Percentiles rank a stretch among this genome's conserved stretches.
Evolutionary conservation across 2,888 invertebrate species (phyloP).

Genomic region (Hirtodrosophila confusa): DNA sequence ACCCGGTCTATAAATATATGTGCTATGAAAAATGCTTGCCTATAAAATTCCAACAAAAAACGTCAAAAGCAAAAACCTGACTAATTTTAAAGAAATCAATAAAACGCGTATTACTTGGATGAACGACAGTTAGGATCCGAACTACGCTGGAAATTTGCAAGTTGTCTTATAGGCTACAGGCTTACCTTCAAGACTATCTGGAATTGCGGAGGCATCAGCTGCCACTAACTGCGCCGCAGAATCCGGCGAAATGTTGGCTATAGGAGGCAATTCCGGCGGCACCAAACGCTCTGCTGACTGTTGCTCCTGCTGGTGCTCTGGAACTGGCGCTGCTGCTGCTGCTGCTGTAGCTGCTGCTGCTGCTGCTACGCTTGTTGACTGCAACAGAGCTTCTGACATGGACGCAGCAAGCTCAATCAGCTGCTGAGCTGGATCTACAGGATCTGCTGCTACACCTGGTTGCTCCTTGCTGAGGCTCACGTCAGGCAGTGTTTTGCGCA

Average conservation of each 20-base stretch:
- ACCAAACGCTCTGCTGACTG: constrained; percentile 9
- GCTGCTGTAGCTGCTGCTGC: constrained; percentile 9
- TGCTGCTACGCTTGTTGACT: constrained; percentile 32
- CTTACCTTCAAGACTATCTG: constrained; percentile 80
- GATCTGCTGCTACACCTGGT: constrained; percentile 8
- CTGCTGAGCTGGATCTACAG: constrained; percentile 7
- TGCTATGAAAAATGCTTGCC: no score
- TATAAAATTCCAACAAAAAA: no score
- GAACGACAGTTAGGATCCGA: background rate
- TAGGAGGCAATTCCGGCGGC: constrained; percentile 16
- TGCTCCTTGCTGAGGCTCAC: constrained; percentile 62
- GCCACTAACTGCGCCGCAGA: constrained; percentile 3
- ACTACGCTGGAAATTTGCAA: no score
- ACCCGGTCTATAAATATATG: no score
- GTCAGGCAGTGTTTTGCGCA: constrained; percentile 79
- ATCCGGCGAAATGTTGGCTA: constrained; percentile 10
- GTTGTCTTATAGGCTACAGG: background rate
- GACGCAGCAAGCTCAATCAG: constrained; percentile 18
- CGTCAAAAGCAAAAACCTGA: no score
- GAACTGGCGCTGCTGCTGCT: background rate
- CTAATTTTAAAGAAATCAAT: no score
- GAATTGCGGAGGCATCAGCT: constrained; percentile 70
- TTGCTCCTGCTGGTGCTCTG: constrained; percentile 18
- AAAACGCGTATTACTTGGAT: no score
- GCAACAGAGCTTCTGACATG: constrained; percentile 45